phyloP scores from a whole-genome alignment of 2,888 invertebrate genomes.

The Hermaeophaga mercurialis region DNA sequence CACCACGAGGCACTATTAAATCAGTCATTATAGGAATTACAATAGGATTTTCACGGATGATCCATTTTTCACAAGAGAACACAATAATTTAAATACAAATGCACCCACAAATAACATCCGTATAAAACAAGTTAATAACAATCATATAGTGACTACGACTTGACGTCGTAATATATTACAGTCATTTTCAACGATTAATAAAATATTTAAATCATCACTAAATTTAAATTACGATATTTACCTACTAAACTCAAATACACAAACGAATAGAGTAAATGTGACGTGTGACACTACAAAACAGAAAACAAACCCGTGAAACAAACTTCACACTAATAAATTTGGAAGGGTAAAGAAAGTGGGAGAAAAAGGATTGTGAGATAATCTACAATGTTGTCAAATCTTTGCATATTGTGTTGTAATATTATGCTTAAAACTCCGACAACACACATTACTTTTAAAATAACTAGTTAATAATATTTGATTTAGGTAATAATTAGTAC shows the following conservation, averaged over 20 bases:
- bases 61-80: conserved; percentile 13
- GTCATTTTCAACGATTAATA: conserved; percentile 1
- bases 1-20: conserved; percentile 56
- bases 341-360: neutral
- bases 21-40: conserved; percentile 53
- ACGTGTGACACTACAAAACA: conserved; percentile 7
- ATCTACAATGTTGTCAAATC: neutral
- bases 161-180: neutral
- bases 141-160: neutral
- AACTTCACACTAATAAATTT: conserved; percentile 1
- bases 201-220: conserved; percentile 14
- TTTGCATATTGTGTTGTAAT: too few species aligned
- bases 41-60: conserved; percentile 11
- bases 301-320: neutral
- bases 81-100: neutral
- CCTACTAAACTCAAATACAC: neutral
- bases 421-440: too few species aligned
- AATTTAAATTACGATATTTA: conserved; percentile 19
- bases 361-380: neutral
- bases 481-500: too few species aligned
- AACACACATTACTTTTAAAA: too few species aligned
- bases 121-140: neutral
- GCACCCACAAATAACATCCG: neutral
- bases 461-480: too few species aligned
- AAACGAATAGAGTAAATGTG: neutral